Base-by-base conservation (phyloP, 1,140 invertebrate species). In the Liolophura sinensis region DNA sequence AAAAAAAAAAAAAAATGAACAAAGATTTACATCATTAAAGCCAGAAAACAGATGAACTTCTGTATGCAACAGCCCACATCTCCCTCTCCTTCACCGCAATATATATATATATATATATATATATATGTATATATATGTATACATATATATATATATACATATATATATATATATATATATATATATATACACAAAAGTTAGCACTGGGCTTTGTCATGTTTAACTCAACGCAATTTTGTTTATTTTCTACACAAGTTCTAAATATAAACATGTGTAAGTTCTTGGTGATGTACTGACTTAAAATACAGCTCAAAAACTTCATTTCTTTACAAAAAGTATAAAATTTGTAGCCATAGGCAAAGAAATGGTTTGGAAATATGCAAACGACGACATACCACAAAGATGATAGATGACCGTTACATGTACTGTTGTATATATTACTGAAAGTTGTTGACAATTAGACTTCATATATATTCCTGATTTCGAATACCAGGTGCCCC, bases 91-190 rank as follows among this genome's bases (percentile, higher is more conserved):
- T 40, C 31, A 40, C 31, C 9, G 3, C 31, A 40, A 40, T 5
- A 40, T 40, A 5, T 5, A 40, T 40, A 9, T 40, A 3, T 5
- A 40, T 40, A 9, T 49, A 5, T 9, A 27, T 12, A 31, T 31
- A 20, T 47, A 11, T 31, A 47, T 31, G 9, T 31, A 40, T 60
- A 20, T 60, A 31, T 60, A 60, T 60, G 20, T 31, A 27, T 60
- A 31, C 46, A 31, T 60, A 31, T 60, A 27, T 11, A 60, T 60
- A 60, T 65, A 58, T 62, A 51, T 62, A 46, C 61, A 57, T 62
- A 51, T 48, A 40, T 50, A 40, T 66, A 48, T 65, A 52, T 65
- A 49, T 65, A 49, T 65, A 49, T 65, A 49, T 65, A 52, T 60
- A 52, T 60, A 52, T 60, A 47, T 6, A 52, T 25, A 52, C 9